Evolutionary conservation across 1,140 invertebrate genomes (phyloP).

Genomic region (Plodia interpunctella): DNA sequence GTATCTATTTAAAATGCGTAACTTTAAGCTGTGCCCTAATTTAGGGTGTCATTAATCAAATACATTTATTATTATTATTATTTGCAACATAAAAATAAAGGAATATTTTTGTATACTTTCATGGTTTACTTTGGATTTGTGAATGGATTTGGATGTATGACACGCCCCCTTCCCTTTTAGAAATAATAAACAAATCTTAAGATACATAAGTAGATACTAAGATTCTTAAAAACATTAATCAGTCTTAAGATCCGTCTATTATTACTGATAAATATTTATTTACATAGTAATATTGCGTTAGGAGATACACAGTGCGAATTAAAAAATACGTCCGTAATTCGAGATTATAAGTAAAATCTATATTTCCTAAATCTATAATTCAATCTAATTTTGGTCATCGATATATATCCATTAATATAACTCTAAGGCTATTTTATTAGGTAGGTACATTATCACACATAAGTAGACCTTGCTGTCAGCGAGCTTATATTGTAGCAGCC

Average conservation of each 20-base stretch:
- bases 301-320: slow-evolving; percentile 20
- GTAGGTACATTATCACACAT: slow-evolving; percentile 9
- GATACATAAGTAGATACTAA: slow-evolving; percentile 23
- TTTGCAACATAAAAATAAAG: no score
- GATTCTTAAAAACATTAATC: slow-evolving; percentile 29
- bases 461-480: not conserved
- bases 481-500: not conserved
- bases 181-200: slow-evolving; percentile 65
- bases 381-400: slow-evolving; percentile 49
- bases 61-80: no score
- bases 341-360: slow-evolving; percentile 26
- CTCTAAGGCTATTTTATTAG: slow-evolving; percentile 39
- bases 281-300: slow-evolving; percentile 32
- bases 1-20: no score
- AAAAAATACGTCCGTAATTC: slow-evolving; percentile 14
- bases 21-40: no score
- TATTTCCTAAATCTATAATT: slow-evolving; percentile 27
- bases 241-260: slow-evolving; percentile 68
- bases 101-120: no score
- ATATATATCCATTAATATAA: no score
- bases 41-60: no score
- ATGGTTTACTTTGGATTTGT: no score
- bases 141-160: no score
- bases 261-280: slow-evolving; percentile 33
- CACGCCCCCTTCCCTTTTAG: slow-evolving; percentile 5